Evolutionary conservation across 1,140 invertebrate species (phyloP).

Genomic region (Nylanderia fulva): DNA sequence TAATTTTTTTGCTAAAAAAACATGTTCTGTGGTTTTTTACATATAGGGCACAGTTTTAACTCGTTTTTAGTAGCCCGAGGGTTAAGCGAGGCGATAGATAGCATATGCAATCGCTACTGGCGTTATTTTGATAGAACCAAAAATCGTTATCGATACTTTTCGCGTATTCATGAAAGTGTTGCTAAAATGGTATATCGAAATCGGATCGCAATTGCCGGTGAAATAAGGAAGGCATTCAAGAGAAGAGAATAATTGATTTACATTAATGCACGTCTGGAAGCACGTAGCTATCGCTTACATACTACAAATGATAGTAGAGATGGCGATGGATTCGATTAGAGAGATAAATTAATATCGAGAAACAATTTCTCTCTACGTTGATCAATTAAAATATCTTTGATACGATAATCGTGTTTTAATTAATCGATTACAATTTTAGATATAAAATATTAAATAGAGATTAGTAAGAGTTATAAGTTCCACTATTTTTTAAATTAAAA

Average conservation of each 20-base stretch:
- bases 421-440: neutral
- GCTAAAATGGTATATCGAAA: neutral
- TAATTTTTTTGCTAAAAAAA: neutral
- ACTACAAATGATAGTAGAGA: neutral
- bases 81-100: neutral
- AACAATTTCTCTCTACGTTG: neutral
- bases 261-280: neutral
- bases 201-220: neutral
- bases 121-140: constrained; percentile 22
- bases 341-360: neutral
- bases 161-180: neutral
- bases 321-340: neutral
- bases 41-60: neutral
- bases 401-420: neutral
- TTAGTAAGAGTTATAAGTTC: too few species aligned
- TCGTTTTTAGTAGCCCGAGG: neutral
- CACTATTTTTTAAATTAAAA: too few species aligned
- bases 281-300: neutral
- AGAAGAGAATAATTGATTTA: neutral
- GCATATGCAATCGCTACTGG: neutral
- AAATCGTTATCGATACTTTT: constrained; percentile 16
- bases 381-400: neutral
- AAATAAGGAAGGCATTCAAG: neutral
- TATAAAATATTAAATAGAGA: too few species aligned
- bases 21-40: neutral